Evolutionary conservation across 2,888 invertebrate genomes (phyloP), one percentile per base, ranked within the genome.

Genomic region (Desoria tigrina): DNA sequence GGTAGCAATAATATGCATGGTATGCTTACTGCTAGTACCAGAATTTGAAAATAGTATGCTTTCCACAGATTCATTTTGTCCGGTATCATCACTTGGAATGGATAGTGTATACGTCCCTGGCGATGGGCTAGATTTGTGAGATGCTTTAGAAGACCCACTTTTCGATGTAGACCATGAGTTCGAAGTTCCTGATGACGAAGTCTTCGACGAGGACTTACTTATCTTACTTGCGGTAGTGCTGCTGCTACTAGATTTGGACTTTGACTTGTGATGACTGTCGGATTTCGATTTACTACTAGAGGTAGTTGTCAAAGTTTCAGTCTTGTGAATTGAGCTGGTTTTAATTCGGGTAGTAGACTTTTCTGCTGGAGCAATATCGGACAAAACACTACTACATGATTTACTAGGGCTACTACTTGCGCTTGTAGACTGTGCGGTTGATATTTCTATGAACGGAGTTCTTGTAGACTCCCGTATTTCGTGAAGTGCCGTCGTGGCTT

Each of bases 1-100:
- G 4, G 70, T 73, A n/a, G 69, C 69, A 24, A 73, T 71, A 16
- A 71, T 73, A 18, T 73, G 71, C n/a, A 73, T 67, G 1, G 69
- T 64, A 45, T 70, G 61, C 45, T 73, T 73, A 32, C 50, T 51
- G 2, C 28, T 37, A 9, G 57, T 56, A 4, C 55, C 24, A 11
- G 65, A 58, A 24, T 65, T 71, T 2, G 68, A 65, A 53, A 66
- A 62, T 3, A 71, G 45, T 11, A 71, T 42, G 24, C 68, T 71
- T 49, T 74, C 71, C 6, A 71, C 73, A 1, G 69, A 65, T 49
- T 74, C 73, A 59, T 70, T 74, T 49, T 66, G 66, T n/a, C 71
- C 71, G 61, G 63, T 62, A 50, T 74, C 73, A 9, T 72, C 70
- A 26, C 68, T 72, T 11, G 73, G 73, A 37, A 74, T 74, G 3